Evolutionary conservation across 2,113 vertebrate genomes (phyloP), one percentile per base, ranked within the genome.

Genomic region (Elephas maximus): DNA sequence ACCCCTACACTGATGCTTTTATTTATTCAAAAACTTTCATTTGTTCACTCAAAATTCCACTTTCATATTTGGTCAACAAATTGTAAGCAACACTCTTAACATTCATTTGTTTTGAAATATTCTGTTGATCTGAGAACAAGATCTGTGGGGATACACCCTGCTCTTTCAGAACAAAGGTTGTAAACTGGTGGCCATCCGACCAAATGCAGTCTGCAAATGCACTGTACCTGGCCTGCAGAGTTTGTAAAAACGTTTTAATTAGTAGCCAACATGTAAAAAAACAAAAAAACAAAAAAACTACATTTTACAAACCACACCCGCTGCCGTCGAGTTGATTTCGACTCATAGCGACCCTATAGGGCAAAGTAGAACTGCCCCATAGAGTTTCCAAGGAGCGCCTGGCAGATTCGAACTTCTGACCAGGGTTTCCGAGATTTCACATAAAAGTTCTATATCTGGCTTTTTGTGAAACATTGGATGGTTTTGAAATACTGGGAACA

Each of bases 1-100:
- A 77, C 6, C 20, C 9, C 0, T 1, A 6, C 2, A 2, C 1
- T 1, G 6, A 89, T 37, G 5, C 18, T 12, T 7, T 8, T 9
- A 18, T 6, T 63, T 60, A 62, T 21, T 20, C 7, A 5, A n/a
- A 33, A 33, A 53, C 21, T 37, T 67, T 8, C 44, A 73, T 82
- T 86, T 53, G 4, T 44, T 8, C 7, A n/a, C 23, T 8, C 51
- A 30, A 44, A 77, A 78, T 71, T 71, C 73, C 51, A 65, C 8
- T 12, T 57, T 65, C 12, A 0, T 23, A 17, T 18, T 12, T 80
- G 15, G 8, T 53, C 17, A 28, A 1, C 4, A 20, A 30, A 57
- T 53, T 8, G 1, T 2, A 71, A 30, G 69, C 53, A 10, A 24
- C 6, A 11, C 30, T n/a, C 44, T 74, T 33, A 23, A 18, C 23